These are phyloP conservation scores for Thunnus maccoyii DNA, from an alignment of 2,113 vertebrate species.

Conservation along the genomic window DNA sequence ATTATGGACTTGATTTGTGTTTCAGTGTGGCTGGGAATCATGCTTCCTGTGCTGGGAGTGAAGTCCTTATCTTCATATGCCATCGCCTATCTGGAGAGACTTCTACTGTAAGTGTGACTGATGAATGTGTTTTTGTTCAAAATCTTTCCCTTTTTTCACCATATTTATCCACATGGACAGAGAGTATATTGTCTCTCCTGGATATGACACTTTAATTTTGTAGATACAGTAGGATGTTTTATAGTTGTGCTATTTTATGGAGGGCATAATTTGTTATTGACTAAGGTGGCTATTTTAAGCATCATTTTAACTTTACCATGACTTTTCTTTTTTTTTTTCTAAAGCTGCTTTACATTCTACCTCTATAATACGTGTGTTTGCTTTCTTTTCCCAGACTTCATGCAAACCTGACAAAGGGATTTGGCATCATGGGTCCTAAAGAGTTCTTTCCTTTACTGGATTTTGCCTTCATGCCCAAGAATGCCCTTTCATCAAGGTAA, in stretches of 20 bases:
- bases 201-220: background rate
- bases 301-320: too few species aligned
- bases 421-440: constrained; percentile 95
- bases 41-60: constrained; percentile 96
- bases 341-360: too few species aligned
- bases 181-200: too few species aligned
- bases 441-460: constrained; percentile 97
- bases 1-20: constrained; percentile 8
- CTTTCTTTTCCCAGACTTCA: constrained; percentile 86
- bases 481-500: constrained; percentile 92
- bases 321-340: too few species aligned
- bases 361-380: background rate
- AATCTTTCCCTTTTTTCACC: too few species aligned
- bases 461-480: constrained; percentile 98
- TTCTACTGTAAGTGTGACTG: constrained; percentile 90
- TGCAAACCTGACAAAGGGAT: constrained; percentile 95
- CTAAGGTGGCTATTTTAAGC: too few species aligned
- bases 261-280: too few species aligned
- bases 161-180: too few species aligned
- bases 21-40: constrained; percentile 96
- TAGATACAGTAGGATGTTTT: too few species aligned
- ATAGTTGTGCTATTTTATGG: too few species aligned
- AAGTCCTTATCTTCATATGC: constrained; percentile 92
- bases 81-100: constrained; percentile 92
- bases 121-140: background rate